Percentiles rank a stretch among this genome's conserved stretches.
Evolutionary conservation across 2,888 invertebrate species (phyloP).

Genomic region (Thecophora atra): DNA sequence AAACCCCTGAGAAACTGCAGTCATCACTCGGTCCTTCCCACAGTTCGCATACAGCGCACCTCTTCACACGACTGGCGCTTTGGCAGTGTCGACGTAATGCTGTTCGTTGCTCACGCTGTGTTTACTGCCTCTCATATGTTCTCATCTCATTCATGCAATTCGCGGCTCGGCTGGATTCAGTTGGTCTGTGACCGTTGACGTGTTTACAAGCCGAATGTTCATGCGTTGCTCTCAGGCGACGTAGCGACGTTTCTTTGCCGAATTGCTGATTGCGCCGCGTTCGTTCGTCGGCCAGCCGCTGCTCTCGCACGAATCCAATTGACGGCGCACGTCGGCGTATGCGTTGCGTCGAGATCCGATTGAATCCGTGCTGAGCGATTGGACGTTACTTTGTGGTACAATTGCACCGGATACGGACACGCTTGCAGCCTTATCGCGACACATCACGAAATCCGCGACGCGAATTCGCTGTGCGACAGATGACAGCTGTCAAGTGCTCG

Average conservation of each 20-base stretch:
- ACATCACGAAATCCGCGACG: background rate
- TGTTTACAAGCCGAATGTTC: constrained; percentile 51
- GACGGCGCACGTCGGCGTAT: constrained; percentile 3
- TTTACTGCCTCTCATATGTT: constrained; percentile 44
- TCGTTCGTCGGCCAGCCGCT: background rate
- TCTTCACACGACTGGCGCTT: background rate
- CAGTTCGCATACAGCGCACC: background rate
- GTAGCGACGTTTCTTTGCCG: background rate
- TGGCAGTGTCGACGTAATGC: background rate
- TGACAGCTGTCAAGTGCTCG: constrained; percentile 21
- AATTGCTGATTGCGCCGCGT: background rate
- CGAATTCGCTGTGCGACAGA: background rate
- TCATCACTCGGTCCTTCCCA: background rate
- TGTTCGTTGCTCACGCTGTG: constrained; percentile 12
- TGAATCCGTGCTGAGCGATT: constrained; percentile 19
- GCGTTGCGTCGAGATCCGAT: background rate
- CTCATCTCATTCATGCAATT: constrained; percentile 55
- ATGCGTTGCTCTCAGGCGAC: constrained; percentile 40
- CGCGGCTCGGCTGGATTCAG: constrained; percentile 55
- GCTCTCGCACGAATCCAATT: constrained; percentile 4
- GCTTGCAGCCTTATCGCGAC: constrained; percentile 26
- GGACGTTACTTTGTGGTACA: constrained; percentile 38
- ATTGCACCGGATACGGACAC: constrained; percentile 44
- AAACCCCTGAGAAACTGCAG: background rate
- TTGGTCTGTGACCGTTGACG: constrained; percentile 66